Evolutionary conservation across 2,888 invertebrate genomes (phyloP).

Genomic region (Cheilosia pagana): DNA sequence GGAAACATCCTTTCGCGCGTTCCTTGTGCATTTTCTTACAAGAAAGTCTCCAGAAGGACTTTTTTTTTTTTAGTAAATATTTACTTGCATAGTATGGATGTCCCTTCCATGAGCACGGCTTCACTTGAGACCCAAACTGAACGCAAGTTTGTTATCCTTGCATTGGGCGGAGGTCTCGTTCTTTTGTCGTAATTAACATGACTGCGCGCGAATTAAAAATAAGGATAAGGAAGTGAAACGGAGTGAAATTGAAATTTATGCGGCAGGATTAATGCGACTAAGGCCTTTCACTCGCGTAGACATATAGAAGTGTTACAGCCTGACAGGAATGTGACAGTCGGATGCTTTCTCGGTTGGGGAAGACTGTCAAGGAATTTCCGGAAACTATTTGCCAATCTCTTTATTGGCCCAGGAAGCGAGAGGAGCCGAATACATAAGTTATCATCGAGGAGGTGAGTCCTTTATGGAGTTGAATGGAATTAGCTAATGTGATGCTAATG

Average conservation of each 20-base stretch:
- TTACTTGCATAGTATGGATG: slow-evolving; percentile 55
- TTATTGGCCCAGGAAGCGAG: no score
- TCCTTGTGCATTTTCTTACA: slow-evolving; percentile 20
- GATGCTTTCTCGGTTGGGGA: slow-evolving; percentile 2
- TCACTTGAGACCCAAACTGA: slow-evolving; percentile 35
- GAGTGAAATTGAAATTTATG: slow-evolving; percentile 68
- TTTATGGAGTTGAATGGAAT: slow-evolving; percentile 10
- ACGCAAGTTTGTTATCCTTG: slow-evolving; percentile 51
- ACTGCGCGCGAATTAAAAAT: slow-evolving; percentile 11
- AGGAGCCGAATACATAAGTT: not conserved
- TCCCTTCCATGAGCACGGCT: slow-evolving; percentile 53
- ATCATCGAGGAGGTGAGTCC: not conserved
- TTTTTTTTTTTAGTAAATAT: slow-evolving; percentile 39
- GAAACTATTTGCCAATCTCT: not conserved
- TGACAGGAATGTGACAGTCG: slow-evolving; percentile 62
- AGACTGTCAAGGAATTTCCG: slow-evolving; percentile 3
- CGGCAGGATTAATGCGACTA: slow-evolving; percentile 62
- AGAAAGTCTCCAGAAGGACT: not conserved
- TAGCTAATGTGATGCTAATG: not conserved
- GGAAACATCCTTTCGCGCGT: slow-evolving; percentile 59
- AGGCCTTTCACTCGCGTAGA: slow-evolving; percentile 15
- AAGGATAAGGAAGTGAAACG: slow-evolving; percentile 57
- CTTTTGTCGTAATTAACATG: slow-evolving; percentile 65
- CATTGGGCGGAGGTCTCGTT: slow-evolving; percentile 24
- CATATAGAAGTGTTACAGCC: slow-evolving; percentile 55